phyloP scores from a whole-genome alignment of 1,140 invertebrate species.

The Bursaphelenchus mucronatus region DNA sequence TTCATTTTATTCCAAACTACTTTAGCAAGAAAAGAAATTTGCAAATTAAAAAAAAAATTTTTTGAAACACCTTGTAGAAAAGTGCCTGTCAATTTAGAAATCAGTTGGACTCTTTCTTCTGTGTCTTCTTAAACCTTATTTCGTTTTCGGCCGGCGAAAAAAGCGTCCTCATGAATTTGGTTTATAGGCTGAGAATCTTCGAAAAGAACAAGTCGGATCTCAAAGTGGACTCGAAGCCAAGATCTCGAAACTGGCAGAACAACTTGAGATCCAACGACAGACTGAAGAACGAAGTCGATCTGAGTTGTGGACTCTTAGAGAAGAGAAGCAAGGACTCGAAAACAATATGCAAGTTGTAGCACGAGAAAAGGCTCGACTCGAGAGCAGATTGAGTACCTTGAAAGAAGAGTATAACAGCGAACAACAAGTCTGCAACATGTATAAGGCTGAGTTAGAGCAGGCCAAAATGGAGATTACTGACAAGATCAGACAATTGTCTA shows the following conservation, averaged over 20 bases:
- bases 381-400: slow-evolving; percentile 19
- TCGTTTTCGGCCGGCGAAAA: too few species aligned
- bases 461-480: slow-evolving; percentile 18
- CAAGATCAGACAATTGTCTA: slow-evolving; percentile 3
- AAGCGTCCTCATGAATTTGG: too few species aligned
- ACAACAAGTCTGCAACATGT: slow-evolving; percentile 32
- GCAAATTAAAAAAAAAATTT: too few species aligned
- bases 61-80: too few species aligned
- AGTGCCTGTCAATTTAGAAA: too few species aligned
- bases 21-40: too few species aligned
- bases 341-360: slow-evolving; percentile 26
- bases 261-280: slow-evolving; percentile 14
- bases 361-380: slow-evolving; percentile 21
- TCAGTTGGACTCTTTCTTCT: too few species aligned
- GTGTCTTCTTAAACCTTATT: too few species aligned
- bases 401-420: slow-evolving; percentile 25
- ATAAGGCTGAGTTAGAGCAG: slow-evolving; percentile 34
- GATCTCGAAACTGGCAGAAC: slow-evolving; percentile 19
- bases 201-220: slow-evolving; percentile 9
- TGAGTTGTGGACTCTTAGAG: slow-evolving; percentile 18
- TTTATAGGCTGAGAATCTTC: slow-evolving; percentile 21
- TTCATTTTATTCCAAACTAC: too few species aligned
- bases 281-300: neutral
- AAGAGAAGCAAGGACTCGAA: slow-evolving; percentile 31
- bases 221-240: slow-evolving; percentile 11